Conservation (phyloP, 2,888 invertebrate species). For the Candidula unifasciata region DNA sequence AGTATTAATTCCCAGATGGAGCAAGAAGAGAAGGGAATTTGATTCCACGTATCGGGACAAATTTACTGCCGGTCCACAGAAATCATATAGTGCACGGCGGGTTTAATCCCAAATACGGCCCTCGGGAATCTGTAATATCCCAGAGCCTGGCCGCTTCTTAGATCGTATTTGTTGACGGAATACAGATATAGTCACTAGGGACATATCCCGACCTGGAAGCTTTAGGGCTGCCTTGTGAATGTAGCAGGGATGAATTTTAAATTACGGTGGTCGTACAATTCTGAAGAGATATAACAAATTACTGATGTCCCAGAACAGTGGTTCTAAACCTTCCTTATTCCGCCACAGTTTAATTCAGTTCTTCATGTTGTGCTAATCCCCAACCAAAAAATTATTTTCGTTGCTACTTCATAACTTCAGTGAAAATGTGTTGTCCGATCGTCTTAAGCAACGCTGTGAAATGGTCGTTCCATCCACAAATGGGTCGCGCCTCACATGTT, state of each 20-base stretch:
- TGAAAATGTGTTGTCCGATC: no score
- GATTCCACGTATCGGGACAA: neutral
- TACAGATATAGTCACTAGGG: neutral
- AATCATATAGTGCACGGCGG: neutral
- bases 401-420: no score
- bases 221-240: neutral
- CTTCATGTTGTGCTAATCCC: no score
- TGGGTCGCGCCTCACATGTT: no score
- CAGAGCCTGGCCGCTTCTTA: neutral
- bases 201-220: neutral
- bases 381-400: no score
- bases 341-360: no score
- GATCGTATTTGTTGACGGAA: neutral
- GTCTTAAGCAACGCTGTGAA: no score
- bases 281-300: no score
- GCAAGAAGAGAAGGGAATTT: neutral
- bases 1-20: constrained; percentile 17
- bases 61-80: neutral
- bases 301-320: no score
- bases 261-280: no score
- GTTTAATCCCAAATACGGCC: constrained; percentile 11
- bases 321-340: no score
- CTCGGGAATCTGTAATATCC: neutral
- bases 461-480: no score
- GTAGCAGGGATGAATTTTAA: neutral